A percentile compares a stretch with the other conserved stretches of the same genome.
Evolutionary conservation across 2,113 vertebrate species (phyloP).

Genomic region (Petrocephalus zakoni): DNA sequence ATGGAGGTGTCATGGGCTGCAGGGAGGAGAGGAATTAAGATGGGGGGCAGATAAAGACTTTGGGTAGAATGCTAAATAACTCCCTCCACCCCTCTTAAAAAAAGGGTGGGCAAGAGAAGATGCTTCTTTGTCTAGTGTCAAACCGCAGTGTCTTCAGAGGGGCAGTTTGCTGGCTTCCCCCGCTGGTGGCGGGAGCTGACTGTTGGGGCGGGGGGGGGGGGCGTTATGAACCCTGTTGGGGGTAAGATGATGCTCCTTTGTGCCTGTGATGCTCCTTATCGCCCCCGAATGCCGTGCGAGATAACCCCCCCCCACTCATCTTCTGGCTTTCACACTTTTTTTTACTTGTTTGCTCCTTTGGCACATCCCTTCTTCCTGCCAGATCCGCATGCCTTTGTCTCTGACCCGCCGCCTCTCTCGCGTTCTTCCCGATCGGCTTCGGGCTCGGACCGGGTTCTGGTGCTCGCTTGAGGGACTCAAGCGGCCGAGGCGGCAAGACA

Average conservation of each 20-base stretch:
- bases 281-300: constrained; percentile 69
- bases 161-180: constrained; percentile 58
- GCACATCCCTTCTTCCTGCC: background rate
- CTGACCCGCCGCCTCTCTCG: background rate
- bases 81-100: constrained; percentile 36
- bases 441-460: background rate
- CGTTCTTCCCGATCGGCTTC: constrained; percentile 32
- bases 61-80: constrained; percentile 53
- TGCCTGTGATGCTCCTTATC: constrained; percentile 66
- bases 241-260: constrained; percentile 72
- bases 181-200: constrained; percentile 55
- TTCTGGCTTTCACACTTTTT: constrained; percentile 40
- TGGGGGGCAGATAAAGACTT: constrained; percentile 63
- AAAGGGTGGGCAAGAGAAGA: constrained; percentile 43
- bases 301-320: constrained; percentile 72
- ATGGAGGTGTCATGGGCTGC: constrained; percentile 30
- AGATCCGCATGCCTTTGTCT: background rate
- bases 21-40: constrained; percentile 53
- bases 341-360: constrained; percentile 49
- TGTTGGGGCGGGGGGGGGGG: too few species aligned
- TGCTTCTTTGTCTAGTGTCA: constrained; percentile 66
- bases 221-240: too few species aligned
- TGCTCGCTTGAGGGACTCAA: background rate
- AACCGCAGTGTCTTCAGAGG: constrained; percentile 63
- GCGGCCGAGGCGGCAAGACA: background rate